phyloP scores from a whole-genome alignment of 1,140 invertebrate species.

The Gryon sp. region DNA sequence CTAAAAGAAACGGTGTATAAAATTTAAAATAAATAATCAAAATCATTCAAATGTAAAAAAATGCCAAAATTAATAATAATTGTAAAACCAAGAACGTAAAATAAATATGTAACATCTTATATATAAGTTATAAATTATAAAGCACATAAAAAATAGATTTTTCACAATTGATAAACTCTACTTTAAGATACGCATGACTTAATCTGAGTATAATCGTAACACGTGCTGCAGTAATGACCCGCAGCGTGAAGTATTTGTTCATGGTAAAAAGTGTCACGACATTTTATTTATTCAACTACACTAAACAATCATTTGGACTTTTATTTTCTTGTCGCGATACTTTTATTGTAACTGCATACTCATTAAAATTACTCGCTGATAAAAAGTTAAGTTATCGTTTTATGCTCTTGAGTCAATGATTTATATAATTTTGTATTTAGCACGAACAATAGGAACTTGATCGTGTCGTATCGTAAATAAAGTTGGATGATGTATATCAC shows the following conservation, averaged over 20 bases:
- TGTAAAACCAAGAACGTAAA: too few relatives aligned
- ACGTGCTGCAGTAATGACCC: conserved; percentile 8
- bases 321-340: not conserved
- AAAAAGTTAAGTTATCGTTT: conserved; percentile 7
- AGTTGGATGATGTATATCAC: not conserved
- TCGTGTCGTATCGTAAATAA: not conserved
- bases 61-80: too few relatives aligned
- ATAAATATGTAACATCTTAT: too few relatives aligned
- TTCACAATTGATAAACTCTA: conserved; percentile 32
- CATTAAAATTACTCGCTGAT: conserved; percentile 28
- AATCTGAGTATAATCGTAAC: conserved; percentile 22
- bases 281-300: too few relatives aligned
- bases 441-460: conserved; percentile 20
- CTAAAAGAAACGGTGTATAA: too few relatives aligned
- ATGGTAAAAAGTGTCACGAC: conserved; percentile 22
- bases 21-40: too few relatives aligned
- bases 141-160: conserved; percentile 20
- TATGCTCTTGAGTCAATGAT: conserved; percentile 12
- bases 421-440: conserved; percentile 23
- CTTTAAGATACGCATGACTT: conserved; percentile 42
- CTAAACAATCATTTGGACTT: too few relatives aligned
- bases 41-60: too few relatives aligned
- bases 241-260: too few relatives aligned
- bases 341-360: conserved; percentile 21
- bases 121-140: too few relatives aligned